phyloP scores from a whole-genome alignment of 2,888 invertebrate species.

The Poecilus cupreus region DNA sequence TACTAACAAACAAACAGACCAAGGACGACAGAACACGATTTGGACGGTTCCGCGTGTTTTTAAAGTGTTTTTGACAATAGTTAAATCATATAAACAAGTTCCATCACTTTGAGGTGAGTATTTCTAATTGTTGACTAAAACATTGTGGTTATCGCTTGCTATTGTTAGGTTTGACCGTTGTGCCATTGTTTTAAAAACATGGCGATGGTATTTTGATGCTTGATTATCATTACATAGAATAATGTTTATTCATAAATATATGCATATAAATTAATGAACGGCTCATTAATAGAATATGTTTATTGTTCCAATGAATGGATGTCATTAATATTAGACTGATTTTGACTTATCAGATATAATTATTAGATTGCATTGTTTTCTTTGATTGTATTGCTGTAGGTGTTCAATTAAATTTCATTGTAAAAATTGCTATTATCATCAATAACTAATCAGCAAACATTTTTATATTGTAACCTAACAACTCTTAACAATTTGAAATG shows the following conservation, averaged over 20 bases:
- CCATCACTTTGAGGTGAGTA: not conserved
- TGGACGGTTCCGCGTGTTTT: not conserved
- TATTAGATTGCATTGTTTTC: slow-evolving; percentile 15
- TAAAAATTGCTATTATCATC: no score
- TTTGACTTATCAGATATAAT: not conserved
- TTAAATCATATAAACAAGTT: not conserved
- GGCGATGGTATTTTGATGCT: slow-evolving; percentile 40
- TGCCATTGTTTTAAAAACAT: slow-evolving; percentile 55
- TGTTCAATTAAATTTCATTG: not conserved
- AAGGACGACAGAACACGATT: slow-evolving; percentile 57
- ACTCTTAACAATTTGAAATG: not conserved
- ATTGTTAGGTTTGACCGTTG: slow-evolving; percentile 46
- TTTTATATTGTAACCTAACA: slow-evolving; percentile 8
- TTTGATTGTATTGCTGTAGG: not conserved
- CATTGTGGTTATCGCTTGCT: slow-evolving; percentile 45
- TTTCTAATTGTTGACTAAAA: slow-evolving; percentile 23
- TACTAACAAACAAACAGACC: slow-evolving; percentile 62
- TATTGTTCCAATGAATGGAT: not conserved
- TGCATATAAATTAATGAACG: not conserved
- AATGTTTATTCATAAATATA: not conserved
- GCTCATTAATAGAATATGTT: not conserved
- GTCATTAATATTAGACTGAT: not conserved
- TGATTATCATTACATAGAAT: not conserved
- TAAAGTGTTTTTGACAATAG: not conserved
- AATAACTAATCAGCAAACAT: no score